Base-by-base conservation (phyloP, 2,797 vertebrate species). In the Molossus alvarezi region DNA sequence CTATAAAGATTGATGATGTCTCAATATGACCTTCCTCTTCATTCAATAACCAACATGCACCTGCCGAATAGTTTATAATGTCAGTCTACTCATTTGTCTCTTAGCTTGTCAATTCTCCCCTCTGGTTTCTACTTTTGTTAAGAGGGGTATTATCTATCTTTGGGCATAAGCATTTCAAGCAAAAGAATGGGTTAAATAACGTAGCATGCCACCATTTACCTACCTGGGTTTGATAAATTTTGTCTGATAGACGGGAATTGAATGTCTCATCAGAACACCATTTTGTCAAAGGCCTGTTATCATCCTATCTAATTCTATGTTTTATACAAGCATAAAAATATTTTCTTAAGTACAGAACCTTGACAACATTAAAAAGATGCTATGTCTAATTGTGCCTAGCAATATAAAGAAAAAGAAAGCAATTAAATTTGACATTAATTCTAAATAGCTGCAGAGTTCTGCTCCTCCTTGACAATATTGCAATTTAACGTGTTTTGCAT, bases 401-500 rank as follows among this genome's bases (percentile, higher is more conserved):
- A 76, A 64, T 48, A 82, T 90, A 93, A 96, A 90, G 80, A 29
- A 57, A 67, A 87, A 77, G 41, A 71, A 17, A 94, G 64, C 48
- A 71, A 96, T 96, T 96, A 93, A 88, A 90, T 86, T 89, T 85
- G 57, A 95, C 87, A 79, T 93, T 95, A 72, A 94, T 86, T 96
- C 69, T 93, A 71, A 95, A 95, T 90, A 97, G 96, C 94, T 79
- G 29, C 62, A 67, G 79, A 91, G 12, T 91, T 96, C 73, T 45
- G 15, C 80, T 95, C 10, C 17, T 95, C 82, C 65, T 71, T 91
- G 89, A 85, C 71, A 90, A 86, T 55, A 82, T 82, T 73, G 41
- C 37, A 51, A 33, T 93, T 95, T 93, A 95, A 86, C 93, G 93
- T 97, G 81, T 82, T 97, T 94, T 96, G 69, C 80, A 84, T 97